Evolutionary conservation across 1,140 invertebrate species (phyloP).

Genomic region (Gonioctena quinquepunctata): DNA sequence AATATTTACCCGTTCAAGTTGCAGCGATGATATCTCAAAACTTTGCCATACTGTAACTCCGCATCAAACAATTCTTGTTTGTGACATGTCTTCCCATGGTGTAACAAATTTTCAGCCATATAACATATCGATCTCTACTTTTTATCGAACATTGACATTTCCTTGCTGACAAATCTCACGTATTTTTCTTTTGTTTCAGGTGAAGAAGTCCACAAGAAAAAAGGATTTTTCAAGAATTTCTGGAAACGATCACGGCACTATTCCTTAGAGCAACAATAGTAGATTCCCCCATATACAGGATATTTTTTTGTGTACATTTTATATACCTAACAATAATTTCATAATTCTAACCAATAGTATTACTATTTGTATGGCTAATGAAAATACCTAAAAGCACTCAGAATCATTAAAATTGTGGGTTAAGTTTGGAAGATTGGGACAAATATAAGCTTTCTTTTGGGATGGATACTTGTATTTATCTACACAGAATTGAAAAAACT

Average conservation of each 20-base stretch:
- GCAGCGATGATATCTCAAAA: too few relatives aligned
- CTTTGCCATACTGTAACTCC: too few relatives aligned
- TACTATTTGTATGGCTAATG: conserved; percentile 40
- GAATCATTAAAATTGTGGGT: not conserved
- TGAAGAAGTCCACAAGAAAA: conserved; percentile 75
- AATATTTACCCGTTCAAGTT: too few relatives aligned
- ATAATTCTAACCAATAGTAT: conserved; percentile 40
- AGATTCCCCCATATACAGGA: conserved; percentile 15
- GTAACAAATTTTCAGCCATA: too few relatives aligned
- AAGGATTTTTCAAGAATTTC: conserved; percentile 80
- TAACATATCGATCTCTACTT: too few relatives aligned
- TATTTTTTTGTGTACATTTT: conserved; percentile 42
- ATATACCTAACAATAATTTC: conserved; percentile 38
- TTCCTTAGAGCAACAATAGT: conserved; percentile 76
- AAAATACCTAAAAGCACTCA: conserved; percentile 10
- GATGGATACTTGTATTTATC: too few relatives aligned
- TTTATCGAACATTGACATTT: too few relatives aligned
- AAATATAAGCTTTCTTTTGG: too few relatives aligned
- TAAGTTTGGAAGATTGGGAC: not conserved
- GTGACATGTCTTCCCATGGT: too few relatives aligned
- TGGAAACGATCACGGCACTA: conserved; percentile 83
- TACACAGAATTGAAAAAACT: too few relatives aligned
- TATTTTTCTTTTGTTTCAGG: conserved; percentile 59
- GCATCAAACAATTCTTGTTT: too few relatives aligned
- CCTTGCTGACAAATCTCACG: too few relatives aligned